Percentiles rank a stretch among this genome's conserved stretches.
Conservation (phyloP, 2,888 invertebrate genomes). For the Tachina fera region DNA sequence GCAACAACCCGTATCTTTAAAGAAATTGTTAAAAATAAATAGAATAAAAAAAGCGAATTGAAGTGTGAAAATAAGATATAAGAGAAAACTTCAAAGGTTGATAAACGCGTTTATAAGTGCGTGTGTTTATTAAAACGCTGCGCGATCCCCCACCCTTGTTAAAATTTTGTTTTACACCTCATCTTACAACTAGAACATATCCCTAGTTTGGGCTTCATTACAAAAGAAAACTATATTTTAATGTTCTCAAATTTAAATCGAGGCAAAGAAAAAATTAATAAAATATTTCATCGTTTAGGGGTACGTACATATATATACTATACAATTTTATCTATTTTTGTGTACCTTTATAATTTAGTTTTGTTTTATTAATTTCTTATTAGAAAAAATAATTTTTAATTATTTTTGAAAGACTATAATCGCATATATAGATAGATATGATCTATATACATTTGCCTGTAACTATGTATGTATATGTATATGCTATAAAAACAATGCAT, state of each 20-base stretch:
- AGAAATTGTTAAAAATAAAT: constrained; percentile 60
- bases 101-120: constrained; percentile 75
- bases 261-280: constrained; percentile 81
- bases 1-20: constrained; percentile 47
- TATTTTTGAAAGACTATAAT: constrained; percentile 33
- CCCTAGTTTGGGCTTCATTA: constrained; percentile 55
- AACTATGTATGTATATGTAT: not conserved
- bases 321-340: constrained; percentile 50
- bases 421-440: constrained; percentile 34
- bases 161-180: constrained; percentile 67
- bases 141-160: constrained; percentile 60
- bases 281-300: constrained; percentile 82
- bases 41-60: constrained; percentile 43
- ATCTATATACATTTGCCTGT: constrained; percentile 3
- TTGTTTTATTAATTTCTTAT: constrained; percentile 28
- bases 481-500: not conserved
- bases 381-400: constrained; percentile 15
- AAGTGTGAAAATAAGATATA: constrained; percentile 53
- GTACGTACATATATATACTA: constrained; percentile 76
- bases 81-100: constrained; percentile 66
- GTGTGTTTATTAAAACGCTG: constrained; percentile 71
- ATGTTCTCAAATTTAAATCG: constrained; percentile 82
- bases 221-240: constrained; percentile 73
- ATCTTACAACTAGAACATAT: constrained; percentile 50
- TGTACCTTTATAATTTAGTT: constrained; percentile 56